Evolutionary conservation across 2,797 vertebrate species (phyloP), one percentile per base, ranked within the genome.

Genomic region (Selene dorsalis): DNA sequence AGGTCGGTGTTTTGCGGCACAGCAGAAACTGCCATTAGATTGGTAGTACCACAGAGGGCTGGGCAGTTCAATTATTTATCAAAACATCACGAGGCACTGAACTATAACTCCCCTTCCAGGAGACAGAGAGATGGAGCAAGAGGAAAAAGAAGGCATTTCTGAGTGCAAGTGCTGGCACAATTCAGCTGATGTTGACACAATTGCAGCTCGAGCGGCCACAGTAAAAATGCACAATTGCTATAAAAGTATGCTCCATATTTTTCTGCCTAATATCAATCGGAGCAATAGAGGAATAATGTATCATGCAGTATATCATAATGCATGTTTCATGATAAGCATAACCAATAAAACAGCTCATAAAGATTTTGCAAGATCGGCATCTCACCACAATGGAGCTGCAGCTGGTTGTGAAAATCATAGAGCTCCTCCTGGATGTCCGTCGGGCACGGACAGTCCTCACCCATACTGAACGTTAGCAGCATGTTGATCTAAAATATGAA

Each of bases 401-500:
- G 96, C 87, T 99, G 97, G 88, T 96, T 96, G 53, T 99, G 98
- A 87, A 99, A 99, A 55, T 96, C 95, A 14, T 96, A 98, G 0
- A 99, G 92, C 30, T 98, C 96, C 78, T 96, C 97, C n/a, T 96
- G 96, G 90, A 98, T 97, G 77, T 97, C 96, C 7, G 95, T 93
- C n/a, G 98, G 98, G 87, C 98, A 99, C 0, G 98, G 97, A 78
- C 97, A 99, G 87, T 98, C 96, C 48, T 98, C 97, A 22, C 97
- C 97, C 85, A 94, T 91, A 91, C 96, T 97, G 93, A 99, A 99
- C 89, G 96, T 98, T 84, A 99, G 92, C 75, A 99, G 93, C 97
- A 98, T 99, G 92, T 99, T 99, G 88, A 99, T 99, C 98, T 99
- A 87, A 69, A 93, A 93, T 61, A 57, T 87, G 69, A 93, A 93